Base-by-base conservation (phyloP, 2,797 vertebrate genomes). In the Silurus aristotelis region DNA sequence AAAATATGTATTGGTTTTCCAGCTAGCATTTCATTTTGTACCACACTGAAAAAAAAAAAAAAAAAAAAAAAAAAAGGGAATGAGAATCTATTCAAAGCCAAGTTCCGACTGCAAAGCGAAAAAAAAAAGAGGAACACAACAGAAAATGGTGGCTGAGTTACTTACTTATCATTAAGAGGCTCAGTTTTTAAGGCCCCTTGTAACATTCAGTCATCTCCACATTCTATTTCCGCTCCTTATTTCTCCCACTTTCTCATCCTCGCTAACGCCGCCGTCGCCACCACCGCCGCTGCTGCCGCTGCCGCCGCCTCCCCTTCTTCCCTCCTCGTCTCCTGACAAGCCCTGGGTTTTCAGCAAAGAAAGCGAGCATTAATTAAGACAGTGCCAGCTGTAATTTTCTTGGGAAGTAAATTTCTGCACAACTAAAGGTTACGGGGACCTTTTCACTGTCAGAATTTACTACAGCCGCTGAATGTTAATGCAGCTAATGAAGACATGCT, bases 381-480 rank as follows among this genome's bases (percentile, higher is more conserved):
- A 96, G 97, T 98, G 97, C 97, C 98, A 98, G 98, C 98, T 99
- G 98, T 99, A 99, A 99, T 99, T 99, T 99, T 99, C 97, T 98
- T 97, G 97, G 97, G 98, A 99, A 99, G 98, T 99, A 99, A 99
- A 99, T 99, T 99, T 99, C 98, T 98, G 96, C 97, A 97, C 97
- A 99, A 99, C 97, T 99, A 99, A 99, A 99, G 98, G 98, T 99
- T 99, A 99, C 97, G 96, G 98, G 98, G 98, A 99, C 98, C 98
- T 99, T 99, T 99, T 99, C 98, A 99, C 98, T 99, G 98, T 99
- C 98, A 99, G 98, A 98, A 99, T 99, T 99, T 98, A 99, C 98
- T 99, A 99, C 98, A 98, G 97, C 96, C 98, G 96, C 97, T 98
- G 98, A 99, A 99, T 99, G 98, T 99, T 99, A 99, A 99, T 99